These are phyloP conservation scores for Pharmacophagus antenor DNA, from an alignment of 2,888 invertebrate species.

Conservation along the genomic window DNA sequence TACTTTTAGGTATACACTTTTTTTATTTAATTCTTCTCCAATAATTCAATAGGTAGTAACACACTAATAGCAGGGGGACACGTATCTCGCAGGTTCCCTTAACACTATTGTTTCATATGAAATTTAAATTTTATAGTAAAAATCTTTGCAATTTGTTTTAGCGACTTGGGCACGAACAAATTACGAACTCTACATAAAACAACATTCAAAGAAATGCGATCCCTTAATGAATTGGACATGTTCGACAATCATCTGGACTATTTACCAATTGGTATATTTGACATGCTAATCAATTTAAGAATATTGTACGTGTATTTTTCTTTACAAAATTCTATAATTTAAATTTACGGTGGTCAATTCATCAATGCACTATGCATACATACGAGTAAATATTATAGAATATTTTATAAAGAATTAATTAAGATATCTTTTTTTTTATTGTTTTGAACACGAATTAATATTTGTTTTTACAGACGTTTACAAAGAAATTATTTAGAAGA, in stretches of 20 bases:
- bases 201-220: conserved; percentile 83
- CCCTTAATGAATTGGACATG: conserved; percentile 84
- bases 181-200: conserved; percentile 85
- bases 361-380: neutral
- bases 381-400: neutral
- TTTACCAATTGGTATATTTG: conserved; percentile 84
- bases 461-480: conserved; percentile 77
- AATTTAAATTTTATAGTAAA: no score
- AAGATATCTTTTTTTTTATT: no score
- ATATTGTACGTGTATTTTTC: conserved; percentile 82
- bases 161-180: conserved; percentile 87
- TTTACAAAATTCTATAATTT: neutral
- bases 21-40: no score
- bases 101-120: no score
- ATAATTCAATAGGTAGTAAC: no score
- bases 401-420: no score
- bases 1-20: no score
- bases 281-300: conserved; percentile 81
- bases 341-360: no score
- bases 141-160: conserved; percentile 60
- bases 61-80: no score
- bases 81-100: no score
- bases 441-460: neutral
- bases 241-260: conserved; percentile 87
- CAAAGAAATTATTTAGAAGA: conserved; percentile 84